Percentiles rank a stretch among this genome's conserved stretches.
phyloP scores from a whole-genome alignment of 2,113 vertebrate species.

The Istiophorus platypterus region DNA sequence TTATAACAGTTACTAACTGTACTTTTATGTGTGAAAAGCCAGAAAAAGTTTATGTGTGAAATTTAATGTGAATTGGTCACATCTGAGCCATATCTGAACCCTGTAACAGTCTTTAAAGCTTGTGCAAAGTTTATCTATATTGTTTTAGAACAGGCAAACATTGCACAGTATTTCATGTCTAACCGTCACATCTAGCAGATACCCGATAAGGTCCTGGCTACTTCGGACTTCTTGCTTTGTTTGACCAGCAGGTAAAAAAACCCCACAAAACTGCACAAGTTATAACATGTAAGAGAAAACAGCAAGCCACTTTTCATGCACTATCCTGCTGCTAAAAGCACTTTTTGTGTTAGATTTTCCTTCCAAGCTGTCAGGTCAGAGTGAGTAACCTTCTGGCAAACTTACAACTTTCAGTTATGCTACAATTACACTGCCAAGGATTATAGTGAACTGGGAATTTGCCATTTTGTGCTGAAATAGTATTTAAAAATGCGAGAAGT shows the following conservation, averaged over 20 bases:
- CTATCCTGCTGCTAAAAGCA: background rate
- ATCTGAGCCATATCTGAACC: too few relatives aligned
- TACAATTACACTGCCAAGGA: background rate
- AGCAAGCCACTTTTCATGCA: background rate
- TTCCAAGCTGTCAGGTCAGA: background rate
- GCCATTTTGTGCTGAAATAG: background rate
- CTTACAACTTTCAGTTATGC: background rate
- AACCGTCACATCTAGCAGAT: background rate
- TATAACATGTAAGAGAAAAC: background rate
- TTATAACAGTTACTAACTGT: too few relatives aligned
- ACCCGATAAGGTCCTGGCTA: background rate
- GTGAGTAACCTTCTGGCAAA: constrained; percentile 6
- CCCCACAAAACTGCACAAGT: background rate
- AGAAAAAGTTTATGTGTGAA: too few relatives aligned
- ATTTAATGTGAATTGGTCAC: background rate
- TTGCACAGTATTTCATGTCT: too few relatives aligned
- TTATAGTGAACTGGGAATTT: background rate
- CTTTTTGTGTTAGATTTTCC: background rate
- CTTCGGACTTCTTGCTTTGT: background rate
- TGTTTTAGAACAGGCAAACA: too few relatives aligned
- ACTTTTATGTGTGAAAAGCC: too few relatives aligned
- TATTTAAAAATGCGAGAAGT: background rate
- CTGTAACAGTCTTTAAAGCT: too few relatives aligned
- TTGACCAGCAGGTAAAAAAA: background rate
- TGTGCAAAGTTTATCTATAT: background rate